phyloP scores from a whole-genome alignment of 2,113 vertebrate genomes.

The Calyptomena viridis region DNA sequence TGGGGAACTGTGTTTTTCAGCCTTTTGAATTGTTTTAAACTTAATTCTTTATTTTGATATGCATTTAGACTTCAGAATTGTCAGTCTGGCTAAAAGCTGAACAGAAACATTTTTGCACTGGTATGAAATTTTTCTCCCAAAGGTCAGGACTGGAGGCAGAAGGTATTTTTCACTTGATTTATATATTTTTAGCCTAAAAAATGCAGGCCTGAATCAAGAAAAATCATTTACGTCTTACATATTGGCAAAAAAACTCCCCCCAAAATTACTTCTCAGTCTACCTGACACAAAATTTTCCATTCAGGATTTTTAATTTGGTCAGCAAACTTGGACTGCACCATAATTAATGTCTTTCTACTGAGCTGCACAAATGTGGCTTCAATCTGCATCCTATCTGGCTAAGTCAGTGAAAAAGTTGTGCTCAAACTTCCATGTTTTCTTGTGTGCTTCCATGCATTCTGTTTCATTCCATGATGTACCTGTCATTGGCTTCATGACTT shows the following conservation, averaged over 20 bases:
- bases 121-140: not conserved
- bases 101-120: not conserved
- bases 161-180: not conserved
- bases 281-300: not conserved
- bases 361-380: not conserved
- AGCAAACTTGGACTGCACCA: not conserved
- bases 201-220: not conserved
- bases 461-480: slow-evolving; percentile 11
- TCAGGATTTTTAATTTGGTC: not conserved
- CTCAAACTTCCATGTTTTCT: not conserved
- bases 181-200: not conserved
- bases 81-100: not conserved
- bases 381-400: not conserved
- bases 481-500: slow-evolving; percentile 24
- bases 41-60: not conserved
- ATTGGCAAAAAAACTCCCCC: not conserved
- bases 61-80: not conserved
- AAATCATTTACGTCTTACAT: not conserved
- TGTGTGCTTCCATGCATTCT: not conserved
- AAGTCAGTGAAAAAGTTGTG: not conserved
- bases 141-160: not conserved
- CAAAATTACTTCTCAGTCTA: not conserved
- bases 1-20: not conserved
- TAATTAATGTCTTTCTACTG: not conserved
- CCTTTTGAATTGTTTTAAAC: not conserved